Evolutionary conservation across 2,888 invertebrate genomes (phyloP), one percentile per base, ranked within the genome.

Genomic region (Parthenolecanium corni): DNA sequence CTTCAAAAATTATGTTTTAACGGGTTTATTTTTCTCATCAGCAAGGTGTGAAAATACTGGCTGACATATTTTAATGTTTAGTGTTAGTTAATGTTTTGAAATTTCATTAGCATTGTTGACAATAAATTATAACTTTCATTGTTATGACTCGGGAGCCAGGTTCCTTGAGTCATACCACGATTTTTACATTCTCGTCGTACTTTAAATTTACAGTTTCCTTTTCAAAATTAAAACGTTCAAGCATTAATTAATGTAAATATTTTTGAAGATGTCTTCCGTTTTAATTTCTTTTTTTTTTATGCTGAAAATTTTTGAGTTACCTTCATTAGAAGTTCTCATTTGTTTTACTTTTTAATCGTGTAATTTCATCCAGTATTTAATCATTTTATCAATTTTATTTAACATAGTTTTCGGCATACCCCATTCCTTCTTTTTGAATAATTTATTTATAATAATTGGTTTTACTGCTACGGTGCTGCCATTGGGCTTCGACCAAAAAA

Each of bases 31-130:
- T 52, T 52, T n/a, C 25, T 31, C 18, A 20, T 18, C 47, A n/a
- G 24, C 6, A 11, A 31, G 9, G 9, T n/a, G n/a, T n/a, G 31
- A 16, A 40, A 24, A 16, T 24, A n/a, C 54, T 54, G 54, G 54
- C 40, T 54, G 54, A 54, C 38, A n/a, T n/a, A 54, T 54, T 54
- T 54, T 21, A 53, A 53, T 36, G 36, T 14, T 24, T 3, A n/a
- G 16, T 44, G 44, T 44, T 44, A 36, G n/a, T 53, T 11, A 20
- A 24, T 20, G 24, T 40, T 53, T 5, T 14, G 20, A 20, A 12
- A 14, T 6, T 40, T 52, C 36, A 12, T 38, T 4, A 6, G 20
- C 38, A 12, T 16, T 25, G 18, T n/a, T n/a, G n/a, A 18, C 14
- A 20, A 14, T 3, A n/a, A 20, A 23, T 36, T 21, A 38, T 21